phyloP scores from a whole-genome alignment of 1,140 invertebrate species.

The Heliconius melpomene region DNA sequence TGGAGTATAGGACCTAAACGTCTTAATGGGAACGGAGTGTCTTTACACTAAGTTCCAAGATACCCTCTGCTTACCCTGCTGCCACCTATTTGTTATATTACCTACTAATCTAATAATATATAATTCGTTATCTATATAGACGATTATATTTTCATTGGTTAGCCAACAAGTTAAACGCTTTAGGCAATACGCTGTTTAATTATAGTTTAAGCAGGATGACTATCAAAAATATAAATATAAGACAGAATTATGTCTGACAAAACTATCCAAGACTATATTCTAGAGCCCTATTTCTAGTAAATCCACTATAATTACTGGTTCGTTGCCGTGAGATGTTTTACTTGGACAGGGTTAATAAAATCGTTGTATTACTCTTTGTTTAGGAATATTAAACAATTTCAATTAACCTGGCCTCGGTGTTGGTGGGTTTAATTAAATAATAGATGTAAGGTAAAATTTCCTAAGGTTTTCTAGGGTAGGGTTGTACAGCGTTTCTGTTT shows the following conservation, averaged over 20 bases:
- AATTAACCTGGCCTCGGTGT: slow-evolving; percentile 60
- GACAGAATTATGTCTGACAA: neutral
- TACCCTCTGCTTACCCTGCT: too few species aligned
- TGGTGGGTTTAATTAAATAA: slow-evolving; percentile 75
- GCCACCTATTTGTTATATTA: too few species aligned
- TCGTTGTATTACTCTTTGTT: slow-evolving; percentile 48
- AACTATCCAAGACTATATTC: neutral
- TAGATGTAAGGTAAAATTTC: slow-evolving; percentile 59
- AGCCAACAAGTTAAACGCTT: slow-evolving; percentile 12
- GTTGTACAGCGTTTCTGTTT: slow-evolving; percentile 23
- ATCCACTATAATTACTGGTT: slow-evolving; percentile 32
- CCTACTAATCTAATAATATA: neutral
- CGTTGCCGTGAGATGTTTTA: slow-evolving; percentile 31
- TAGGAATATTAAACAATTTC: slow-evolving; percentile 65
- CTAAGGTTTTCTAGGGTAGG: slow-evolving; percentile 43
- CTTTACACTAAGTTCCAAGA: too few species aligned
- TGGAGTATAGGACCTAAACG: too few species aligned
- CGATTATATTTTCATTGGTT: neutral
- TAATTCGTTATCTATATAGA: neutral
- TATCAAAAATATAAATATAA: slow-evolving; percentile 19
- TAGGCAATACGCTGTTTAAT: slow-evolving; percentile 18
- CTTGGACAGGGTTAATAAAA: slow-evolving; percentile 61
- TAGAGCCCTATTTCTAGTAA: slow-evolving; percentile 28
- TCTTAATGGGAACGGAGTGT: too few species aligned
- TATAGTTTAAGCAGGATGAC: slow-evolving; percentile 18